A percentile compares a stretch with the other conserved stretches of the same genome.
These are phyloP conservation scores for Athripsodes cinereus DNA, from an alignment of 2,888 invertebrate species.

Conservation along the genomic window DNA sequence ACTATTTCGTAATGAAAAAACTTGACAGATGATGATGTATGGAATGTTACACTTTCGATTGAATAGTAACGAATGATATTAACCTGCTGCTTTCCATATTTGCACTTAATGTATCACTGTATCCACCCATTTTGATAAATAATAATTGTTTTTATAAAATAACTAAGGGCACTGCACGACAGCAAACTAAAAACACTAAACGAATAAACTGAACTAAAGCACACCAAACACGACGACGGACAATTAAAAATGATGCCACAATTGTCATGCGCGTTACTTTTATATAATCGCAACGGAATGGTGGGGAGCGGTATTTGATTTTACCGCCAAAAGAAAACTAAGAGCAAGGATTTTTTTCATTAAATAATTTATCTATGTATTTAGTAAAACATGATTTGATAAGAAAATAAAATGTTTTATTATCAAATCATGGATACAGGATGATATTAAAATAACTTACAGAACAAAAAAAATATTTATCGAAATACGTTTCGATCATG, in stretches of 20 bases:
- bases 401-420: background rate
- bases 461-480: background rate
- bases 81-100: constrained; percentile 50
- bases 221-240: constrained; percentile 8
- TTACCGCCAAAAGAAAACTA: constrained; percentile 6
- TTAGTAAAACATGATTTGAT: background rate
- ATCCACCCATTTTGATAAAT: constrained; percentile 23
- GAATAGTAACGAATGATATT: constrained; percentile 10
- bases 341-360: constrained; percentile 4
- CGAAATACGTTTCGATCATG: too few relatives aligned
- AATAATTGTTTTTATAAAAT: constrained; percentile 9
- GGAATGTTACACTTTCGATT: background rate
- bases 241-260: constrained; percentile 19
- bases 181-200: constrained; percentile 17
- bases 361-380: background rate
- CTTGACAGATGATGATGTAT: background rate
- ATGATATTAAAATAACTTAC: background rate
- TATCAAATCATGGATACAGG: background rate
- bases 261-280: constrained; percentile 18
- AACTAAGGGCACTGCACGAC: constrained; percentile 22
- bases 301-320: constrained; percentile 15
- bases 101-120: constrained; percentile 26
- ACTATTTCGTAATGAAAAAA: background rate
- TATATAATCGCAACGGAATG: constrained; percentile 13
- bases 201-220: constrained; percentile 11